phyloP scores from a whole-genome alignment of 2,113 vertebrate species.

The Anoplopoma fimbria region DNA sequence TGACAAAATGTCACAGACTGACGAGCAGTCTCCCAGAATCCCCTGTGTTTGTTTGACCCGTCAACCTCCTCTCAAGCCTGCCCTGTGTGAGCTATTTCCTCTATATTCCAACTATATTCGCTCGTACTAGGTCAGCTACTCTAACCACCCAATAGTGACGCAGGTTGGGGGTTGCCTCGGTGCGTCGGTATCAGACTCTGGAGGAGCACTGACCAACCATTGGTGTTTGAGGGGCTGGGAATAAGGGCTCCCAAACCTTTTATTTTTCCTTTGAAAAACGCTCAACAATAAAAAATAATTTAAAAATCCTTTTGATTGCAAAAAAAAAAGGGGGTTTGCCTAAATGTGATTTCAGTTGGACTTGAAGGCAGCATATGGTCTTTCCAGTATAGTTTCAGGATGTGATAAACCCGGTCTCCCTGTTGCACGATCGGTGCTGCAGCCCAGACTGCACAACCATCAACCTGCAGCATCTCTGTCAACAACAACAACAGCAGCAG shows the following conservation, averaged over 20 bases:
- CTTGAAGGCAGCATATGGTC: background rate
- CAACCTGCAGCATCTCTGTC: constrained; percentile 12
- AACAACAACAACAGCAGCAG: background rate
- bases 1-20: too few relatives aligned
- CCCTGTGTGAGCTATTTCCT: too few relatives aligned
- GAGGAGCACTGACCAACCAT: too few relatives aligned
- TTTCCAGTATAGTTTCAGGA: background rate
- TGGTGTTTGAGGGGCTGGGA: too few relatives aligned
- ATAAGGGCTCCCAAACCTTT: too few relatives aligned
- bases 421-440: background rate
- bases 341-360: background rate
- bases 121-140: too few relatives aligned
- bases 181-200: too few relatives aligned
- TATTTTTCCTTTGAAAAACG: background rate
- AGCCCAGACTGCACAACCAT: constrained; percentile 1
- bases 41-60: background rate
- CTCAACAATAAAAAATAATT: background rate
- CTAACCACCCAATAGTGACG: too few relatives aligned
- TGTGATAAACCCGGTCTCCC: background rate
- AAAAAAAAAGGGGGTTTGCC: too few relatives aligned
- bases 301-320: too few relatives aligned
- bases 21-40: background rate
- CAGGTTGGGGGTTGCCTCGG: too few relatives aligned
- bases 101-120: too few relatives aligned
- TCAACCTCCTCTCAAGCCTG: background rate